Percentiles rank a stretch among this genome's conserved stretches.
phyloP scores from a whole-genome alignment of 2,888 invertebrate species.

The Leptarthrus brevirostris region DNA sequence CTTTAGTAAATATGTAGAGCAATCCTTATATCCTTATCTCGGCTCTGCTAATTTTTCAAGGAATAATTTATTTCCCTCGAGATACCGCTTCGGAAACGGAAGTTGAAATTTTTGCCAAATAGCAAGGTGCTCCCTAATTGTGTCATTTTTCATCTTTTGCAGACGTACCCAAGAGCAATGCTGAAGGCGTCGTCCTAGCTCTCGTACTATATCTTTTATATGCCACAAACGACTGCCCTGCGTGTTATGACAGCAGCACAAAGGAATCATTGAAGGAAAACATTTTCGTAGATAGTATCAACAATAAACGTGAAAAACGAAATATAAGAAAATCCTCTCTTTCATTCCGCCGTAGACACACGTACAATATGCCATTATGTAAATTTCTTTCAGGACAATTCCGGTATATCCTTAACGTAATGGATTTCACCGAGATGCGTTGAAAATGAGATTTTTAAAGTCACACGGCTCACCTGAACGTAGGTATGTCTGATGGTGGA shows the following conservation, averaged over 20 bases:
- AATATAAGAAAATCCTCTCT: conserved; percentile 24
- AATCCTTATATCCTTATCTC: conserved; percentile 4
- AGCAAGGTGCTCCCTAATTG: conserved; percentile 40
- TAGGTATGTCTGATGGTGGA: conserved; percentile 13
- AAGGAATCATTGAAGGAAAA: conserved; percentile 48
- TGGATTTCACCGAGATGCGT: conserved; percentile 37
- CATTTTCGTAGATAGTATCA: conserved; percentile 48
- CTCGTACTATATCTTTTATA: conserved; percentile 20
- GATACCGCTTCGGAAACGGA: conserved; percentile 34
- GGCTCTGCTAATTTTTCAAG: conserved; percentile 39
- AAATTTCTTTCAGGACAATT: conserved; percentile 49
- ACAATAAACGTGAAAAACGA: conserved; percentile 38
- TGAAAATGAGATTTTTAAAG: conserved; percentile 39
- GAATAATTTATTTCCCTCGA: conserved; percentile 48
- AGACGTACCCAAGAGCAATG: conserved; percentile 18
- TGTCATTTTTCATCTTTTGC: conserved; percentile 45
- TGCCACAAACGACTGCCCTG: conserved; percentile 22
- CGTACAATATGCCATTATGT: conserved; percentile 45
- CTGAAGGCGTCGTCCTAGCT: conserved; percentile 14
- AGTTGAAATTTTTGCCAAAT: conserved; percentile 36
- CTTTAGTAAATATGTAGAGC: background rate
- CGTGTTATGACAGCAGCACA: conserved; percentile 36
- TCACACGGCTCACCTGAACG: conserved; percentile 32
- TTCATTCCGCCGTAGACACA: conserved; percentile 17
- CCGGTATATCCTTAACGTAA: conserved; percentile 29